Base-by-base conservation (phyloP, 2,797 vertebrate genomes). In the Dermochelys coriacea region DNA sequence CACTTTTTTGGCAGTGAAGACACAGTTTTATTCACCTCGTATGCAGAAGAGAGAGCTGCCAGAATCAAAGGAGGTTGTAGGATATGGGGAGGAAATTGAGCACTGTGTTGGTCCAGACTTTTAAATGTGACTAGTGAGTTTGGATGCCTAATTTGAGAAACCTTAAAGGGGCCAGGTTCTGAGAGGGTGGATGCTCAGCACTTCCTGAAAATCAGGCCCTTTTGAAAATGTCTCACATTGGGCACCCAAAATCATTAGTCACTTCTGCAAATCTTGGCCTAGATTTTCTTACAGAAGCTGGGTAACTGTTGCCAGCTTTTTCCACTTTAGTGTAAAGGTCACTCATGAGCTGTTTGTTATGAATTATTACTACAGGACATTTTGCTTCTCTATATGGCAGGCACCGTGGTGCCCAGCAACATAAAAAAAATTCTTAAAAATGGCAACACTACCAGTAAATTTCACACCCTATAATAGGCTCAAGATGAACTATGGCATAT, bases 311-410 rank as follows among this genome's bases (percentile, higher is more conserved):
- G 0, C 15, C 2, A 2, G 49, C 51, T 85, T 93, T 79, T 93
- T 92, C 87, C 84, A 55, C 91, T 91, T 90, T 82, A 61, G 34
- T 45, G 49, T 91, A 95, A 96, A 97, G 85, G 93, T 94, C 93
- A 82, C 57, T 94, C 89, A 91, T 41, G 87, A 93, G 96, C 85
- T 94, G 93, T 84, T 74, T 94, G 85, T 94, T 96, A 93, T 96
- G 93, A 89, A 93, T 96, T 95, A 95, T 96, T 91, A 87, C 88
- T 91, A 31, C 52, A 82, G 71, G 57, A 4, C 80, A 34, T 64
- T 95, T 96, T 85, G 61, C 77, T 80, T 91, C 27, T 94, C 52
- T 87, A 85, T 93, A 93, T 94, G 91, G 74, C 87, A 92, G 85
- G 78, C 84, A 15, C 64, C 92, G 93, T 91, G 88, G 90, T 93